Evolutionary conservation across 1,140 invertebrate species (phyloP).

Genomic region (Drosophila pseudoananassae): DNA sequence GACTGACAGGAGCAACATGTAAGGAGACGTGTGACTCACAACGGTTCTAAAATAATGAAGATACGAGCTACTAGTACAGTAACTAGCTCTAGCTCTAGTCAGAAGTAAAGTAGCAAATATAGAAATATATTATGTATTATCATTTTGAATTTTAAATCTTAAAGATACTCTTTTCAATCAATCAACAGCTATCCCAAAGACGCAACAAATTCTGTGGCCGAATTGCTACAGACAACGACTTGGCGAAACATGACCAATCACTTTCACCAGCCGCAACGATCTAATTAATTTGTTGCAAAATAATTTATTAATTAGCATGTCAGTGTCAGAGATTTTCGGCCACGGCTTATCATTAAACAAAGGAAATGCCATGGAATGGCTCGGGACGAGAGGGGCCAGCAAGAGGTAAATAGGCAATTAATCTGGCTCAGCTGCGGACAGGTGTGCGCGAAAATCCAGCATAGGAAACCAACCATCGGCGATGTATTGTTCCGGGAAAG

Average conservation of each 20-base stretch:
- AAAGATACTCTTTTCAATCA: slow-evolving; percentile 1
- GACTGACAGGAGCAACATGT: slow-evolving; percentile 8
- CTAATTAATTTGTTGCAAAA: slow-evolving; percentile 76
- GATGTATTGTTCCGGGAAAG: slow-evolving; percentile 20
- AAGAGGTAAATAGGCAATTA: slow-evolving; percentile 59
- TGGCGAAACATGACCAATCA: slow-evolving; percentile 50
- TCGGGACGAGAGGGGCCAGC: slow-evolving; percentile 1
- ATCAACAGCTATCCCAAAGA: slow-evolving; percentile 3
- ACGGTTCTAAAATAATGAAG: background rate
- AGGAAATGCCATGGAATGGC: slow-evolving; percentile 9
- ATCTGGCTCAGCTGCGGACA: slow-evolving; percentile 63
- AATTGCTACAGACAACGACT: slow-evolving; percentile 5
- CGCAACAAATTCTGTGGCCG: background rate
- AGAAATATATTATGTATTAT: no score
- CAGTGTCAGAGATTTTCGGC: slow-evolving; percentile 58
- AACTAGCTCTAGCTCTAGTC: background rate
- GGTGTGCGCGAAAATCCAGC: slow-evolving; percentile 52
- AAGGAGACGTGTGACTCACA: background rate
- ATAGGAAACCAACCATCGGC: slow-evolving; percentile 32
- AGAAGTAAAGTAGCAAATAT: no score
- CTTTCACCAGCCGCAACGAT: slow-evolving; percentile 36
- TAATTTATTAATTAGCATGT: slow-evolving; percentile 78
- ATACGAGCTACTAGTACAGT: background rate
- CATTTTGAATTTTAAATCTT: no score
- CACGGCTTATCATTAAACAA: slow-evolving; percentile 52